Evolutionary conservation across 2,888 invertebrate genomes (phyloP), one percentile per base, ranked within the genome.

Genomic region (Hipparchia sbordonii): DNA sequence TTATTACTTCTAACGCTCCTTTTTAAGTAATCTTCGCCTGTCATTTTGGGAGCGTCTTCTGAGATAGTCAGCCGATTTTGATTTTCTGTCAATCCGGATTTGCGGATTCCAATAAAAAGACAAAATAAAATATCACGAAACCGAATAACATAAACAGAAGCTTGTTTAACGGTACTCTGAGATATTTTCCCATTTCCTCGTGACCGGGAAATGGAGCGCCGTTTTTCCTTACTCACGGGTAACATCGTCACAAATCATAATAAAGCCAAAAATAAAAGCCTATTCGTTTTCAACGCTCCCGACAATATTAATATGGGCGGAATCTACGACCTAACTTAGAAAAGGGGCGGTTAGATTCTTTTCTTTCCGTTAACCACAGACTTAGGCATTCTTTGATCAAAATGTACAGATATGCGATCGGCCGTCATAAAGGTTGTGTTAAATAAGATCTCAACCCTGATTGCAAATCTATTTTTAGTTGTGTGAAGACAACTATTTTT

Each of bases 171-270:
- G 51, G 48, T 10, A 23, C 51, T 63, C 51, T 10, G 57, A 57
- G 56, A 57, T 46, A 23, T 45, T 10, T 48, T 23, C 23, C 56
- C 54, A 66, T 54, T 54, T 66, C 67, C 67, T 59, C 62, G 63
- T 70, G 65, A 68, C 48, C 54, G 71, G 62, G 45, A 70, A 70
- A 70, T 70, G 67, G 39, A 56, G 70, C 62, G 71, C 62, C 75
- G 63, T 75, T 71, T 71, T 71, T 71, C 71, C 68, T 75, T 70
- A 71, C 73, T 71, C 66, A 66, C 69, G 71, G 66, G 71, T 73
- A 63, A 73, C 73, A 67, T 71, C 59, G 54, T 67, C 73, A 75
- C 71, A 75, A 75, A 75, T 75, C 75, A 75, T 72, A 75, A 72
- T 73, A 72, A 75, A 72, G 69, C 69, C 71, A 70, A 72, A 73